Evolutionary conservation across 2,113 vertebrate genomes (phyloP), one percentile per base, ranked within the genome.

Genomic region (Eretmochelys imbricata): DNA sequence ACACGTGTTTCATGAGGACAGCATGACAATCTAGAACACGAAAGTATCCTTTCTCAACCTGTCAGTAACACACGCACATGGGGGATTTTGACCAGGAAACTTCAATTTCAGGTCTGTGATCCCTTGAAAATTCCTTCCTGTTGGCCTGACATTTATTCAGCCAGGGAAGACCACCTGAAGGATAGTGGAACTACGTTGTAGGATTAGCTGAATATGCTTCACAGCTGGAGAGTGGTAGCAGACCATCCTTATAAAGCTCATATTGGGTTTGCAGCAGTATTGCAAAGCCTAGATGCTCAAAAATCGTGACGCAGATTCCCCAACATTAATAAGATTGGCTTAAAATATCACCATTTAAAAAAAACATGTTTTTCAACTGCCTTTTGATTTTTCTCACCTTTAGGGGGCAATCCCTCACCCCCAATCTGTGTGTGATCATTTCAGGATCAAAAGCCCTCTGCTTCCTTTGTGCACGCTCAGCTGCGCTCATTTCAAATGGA

Each of bases 391-490:
- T 87, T 55, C 51, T 85, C 54, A 8, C 22, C 1, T 12, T 11
- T 38, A 5, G 38, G 87, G 51, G 6, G 9, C 38, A 8, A 8
- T 80, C 42, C 57, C 29, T 10, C 11, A 8, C 22, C 42, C 48
- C 9, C 29, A 87, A 42, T 20, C 2, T 87, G 31, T 2, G 0
- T 72, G 25, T 54, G 51, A 87, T 31, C 19, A 8, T 6, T 80
- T 91, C 22, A 75, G 48, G 29, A 5, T 59, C 0, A 0, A 81
- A 76, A 54, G 59, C 5, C 51, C 80, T 84, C 50, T 12, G 55
- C 51, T 29, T 90, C 35, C 27, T 50, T n/a, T 8, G 5, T 0
- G 0, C 55, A 16, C n/a, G 3, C n/a, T 84, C 29, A 31, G 9
- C 24, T 48, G 14, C 1, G 48, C 27, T 10, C 13, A 38, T 22